These are phyloP conservation scores for Trichomalopsis sarcophagae DNA, from an alignment of 1,140 invertebrate species.

Conservation along the genomic window DNA sequence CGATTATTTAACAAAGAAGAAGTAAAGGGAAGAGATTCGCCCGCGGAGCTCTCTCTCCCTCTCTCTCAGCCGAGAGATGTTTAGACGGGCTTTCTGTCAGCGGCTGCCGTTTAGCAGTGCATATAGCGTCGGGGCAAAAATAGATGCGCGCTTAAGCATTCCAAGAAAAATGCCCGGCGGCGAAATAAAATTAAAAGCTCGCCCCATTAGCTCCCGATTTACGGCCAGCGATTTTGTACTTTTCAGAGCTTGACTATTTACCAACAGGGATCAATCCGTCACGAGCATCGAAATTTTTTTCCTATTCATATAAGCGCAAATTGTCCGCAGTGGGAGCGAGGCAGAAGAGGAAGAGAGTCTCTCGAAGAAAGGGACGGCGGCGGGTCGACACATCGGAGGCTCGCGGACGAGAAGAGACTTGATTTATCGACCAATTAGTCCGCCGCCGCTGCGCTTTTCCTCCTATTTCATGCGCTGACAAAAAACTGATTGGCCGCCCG, in stretches of 20 bases:
- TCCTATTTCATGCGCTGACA: conserved; percentile 39
- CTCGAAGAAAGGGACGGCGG: conserved; percentile 39
- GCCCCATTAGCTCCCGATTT: background rate
- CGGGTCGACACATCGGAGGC: conserved; percentile 40
- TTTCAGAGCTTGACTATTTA: too few species aligned
- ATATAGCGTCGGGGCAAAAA: conserved; percentile 24
- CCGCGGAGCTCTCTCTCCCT: background rate
- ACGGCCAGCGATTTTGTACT: too few species aligned
- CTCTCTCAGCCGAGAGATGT: conserved; percentile 8
- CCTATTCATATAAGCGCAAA: background rate
- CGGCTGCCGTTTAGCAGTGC: conserved; percentile 16
- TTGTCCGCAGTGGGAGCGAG: conserved; percentile 43
- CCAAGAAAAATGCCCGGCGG: conserved; percentile 38
- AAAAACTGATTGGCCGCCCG: conserved; percentile 38
- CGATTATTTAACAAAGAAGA: conserved; percentile 33
- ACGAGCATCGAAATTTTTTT: too few species aligned
- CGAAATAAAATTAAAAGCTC: conserved; percentile 41
- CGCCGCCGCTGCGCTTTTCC: conserved; percentile 31
- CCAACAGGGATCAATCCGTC: too few species aligned
- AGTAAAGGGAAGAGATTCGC: background rate
- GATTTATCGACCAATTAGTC: conserved; percentile 55
- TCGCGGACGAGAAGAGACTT: conserved; percentile 33
- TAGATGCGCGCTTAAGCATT: conserved; percentile 38
- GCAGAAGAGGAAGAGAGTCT: conserved; percentile 32
- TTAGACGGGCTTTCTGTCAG: conserved; percentile 36